Base-by-base conservation (phyloP, 2,888 invertebrate species). In the Andrena chrysosceles region DNA sequence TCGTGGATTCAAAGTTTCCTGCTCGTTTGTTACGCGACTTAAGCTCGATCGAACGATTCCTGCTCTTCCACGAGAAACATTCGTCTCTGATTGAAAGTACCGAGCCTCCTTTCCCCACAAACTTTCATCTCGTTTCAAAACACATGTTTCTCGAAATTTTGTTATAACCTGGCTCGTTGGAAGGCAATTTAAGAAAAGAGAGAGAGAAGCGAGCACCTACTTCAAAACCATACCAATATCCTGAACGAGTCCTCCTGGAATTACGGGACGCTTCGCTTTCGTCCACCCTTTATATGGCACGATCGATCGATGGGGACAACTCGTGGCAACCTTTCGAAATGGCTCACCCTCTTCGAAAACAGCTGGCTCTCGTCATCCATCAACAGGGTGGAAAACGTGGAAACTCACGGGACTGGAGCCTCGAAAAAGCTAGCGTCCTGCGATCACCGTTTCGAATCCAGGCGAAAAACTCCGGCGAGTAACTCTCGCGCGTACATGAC, bases 301-400 rank as follows among this genome's bases (percentile, higher is more conserved):
- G 86, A 86, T 87, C 88, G 88, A 88, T 88, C 88, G 86, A 69
- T 63, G 77, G 75, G 75, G 68, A 88, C 76, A 77, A 81, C 82
- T 85, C 80, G 85, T 76, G 77, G 84, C 83, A 84, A 86, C 87
- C 87, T 88, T 87, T 87, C 87, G 83, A 74, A 88, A 83, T 62
- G 85, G 86, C 70, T 87, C 86, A 83, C 87, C 87, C 87, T 87
- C 72, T 82, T 81, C 73, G 85, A 81, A 72, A 88, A 87, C 88
- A 88, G 88, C 88, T 88, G 88, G 87, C 87, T 77, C 87, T 82
- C 87, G 79, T 87, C 84, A 85, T 88, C 84, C 86, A 87, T 87
- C 87, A 86, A 76, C 78, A 77, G 81, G 71, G 71, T 66, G 81
- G 79, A 87, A 87, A 83, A 79, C 56, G 81, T 77, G 86, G 68